Base-by-base conservation (phyloP, 1,140 invertebrate species). In the Zaprionus tsacasi region DNA sequence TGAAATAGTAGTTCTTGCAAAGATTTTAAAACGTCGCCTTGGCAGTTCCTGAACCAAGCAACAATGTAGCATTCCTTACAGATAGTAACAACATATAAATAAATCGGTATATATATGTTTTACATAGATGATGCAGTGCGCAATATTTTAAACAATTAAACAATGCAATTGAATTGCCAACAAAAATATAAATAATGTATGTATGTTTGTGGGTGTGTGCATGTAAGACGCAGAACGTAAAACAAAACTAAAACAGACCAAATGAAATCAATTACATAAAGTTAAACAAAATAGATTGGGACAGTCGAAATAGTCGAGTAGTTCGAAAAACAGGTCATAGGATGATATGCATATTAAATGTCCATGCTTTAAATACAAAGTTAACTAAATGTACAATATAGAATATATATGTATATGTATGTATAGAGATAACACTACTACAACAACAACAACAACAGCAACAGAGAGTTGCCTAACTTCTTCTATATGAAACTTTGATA, bases 371-470 rank as follows among this genome's bases (percentile, higher is more conserved):
- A 75, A 87, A 65, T 78, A 85, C 68, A 85, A 81, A 86, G 82
- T 86, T 86, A 88, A 86, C 82, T 88, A 79, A 86, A 86, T 82
- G 83, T 82, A 86, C 82, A 86, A 86, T 79, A 77, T 82, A 78
- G 66, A 12, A 60, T 74, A 74, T 38, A 21, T 40, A n/a, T n/a
- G 60, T 59, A 35, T 68, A 68, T 27, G 38, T 77, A 77, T 30
- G 61, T 58, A 60, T 64, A 61, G 57, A 48, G 38, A 60, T 48
- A 55, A 52, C 59, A 33, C 60, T 50, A 54, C n/a, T 45, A 45
- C 40, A 15, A 45, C 40, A 8, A 15, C n/a, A 15, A 45, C n/a
- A 45, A 15, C 40, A 21, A 21, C 21, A 45, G 40, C 40, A 15
- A 45, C 2, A 45, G 15, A 15, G n/a, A 15, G 40, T 45, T 45